A percentile compares a stretch with the other conserved stretches of the same genome.
Evolutionary conservation across 2,797 vertebrate species (phyloP).

Genomic region (Takifugu rubripes): DNA sequence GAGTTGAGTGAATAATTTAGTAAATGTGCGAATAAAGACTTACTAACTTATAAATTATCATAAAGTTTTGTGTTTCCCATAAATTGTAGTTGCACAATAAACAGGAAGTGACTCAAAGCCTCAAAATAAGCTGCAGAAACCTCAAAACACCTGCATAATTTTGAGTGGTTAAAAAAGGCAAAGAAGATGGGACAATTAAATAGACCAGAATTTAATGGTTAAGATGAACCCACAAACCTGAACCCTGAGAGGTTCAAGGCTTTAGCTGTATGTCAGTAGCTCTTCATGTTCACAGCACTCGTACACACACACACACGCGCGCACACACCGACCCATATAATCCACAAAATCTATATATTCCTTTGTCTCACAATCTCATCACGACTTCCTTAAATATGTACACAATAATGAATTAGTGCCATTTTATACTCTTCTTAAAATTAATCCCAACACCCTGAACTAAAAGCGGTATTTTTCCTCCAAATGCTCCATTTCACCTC

Average conservation of each 20-base stretch:
- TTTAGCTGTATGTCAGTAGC: conserved; percentile 53
- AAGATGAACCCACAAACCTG: conserved; percentile 33
- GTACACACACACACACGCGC: conserved; percentile 1
- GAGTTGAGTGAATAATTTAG: conserved; percentile 5
- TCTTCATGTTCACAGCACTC: conserved; percentile 39
- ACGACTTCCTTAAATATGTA: conserved; percentile 67
- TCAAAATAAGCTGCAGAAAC: conserved; percentile 7
- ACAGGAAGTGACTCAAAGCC: conserved; percentile 13
- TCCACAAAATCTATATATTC: conserved; percentile 48
- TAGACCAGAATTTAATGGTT: conserved; percentile 60
- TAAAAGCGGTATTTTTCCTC: not conserved
- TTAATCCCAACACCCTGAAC: conserved; percentile 15
- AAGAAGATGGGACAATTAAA: conserved; percentile 32
- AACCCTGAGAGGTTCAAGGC: conserved; percentile 35
- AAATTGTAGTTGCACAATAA: conserved; percentile 3
- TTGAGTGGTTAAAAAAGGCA: conserved; percentile 1
- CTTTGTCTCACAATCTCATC: conserved; percentile 41
- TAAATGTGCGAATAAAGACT: too few species aligned
- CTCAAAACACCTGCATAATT: not conserved
- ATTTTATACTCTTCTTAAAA: conserved; percentile 10
- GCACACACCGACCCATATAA: conserved; percentile 37
- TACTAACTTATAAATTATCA: too few species aligned
- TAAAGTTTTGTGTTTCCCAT: not conserved
- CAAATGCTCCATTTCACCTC: too few species aligned
- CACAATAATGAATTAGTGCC: conserved; percentile 36